phyloP scores from a whole-genome alignment of 2,888 invertebrate species.

The Choreutis nemorana region DNA sequence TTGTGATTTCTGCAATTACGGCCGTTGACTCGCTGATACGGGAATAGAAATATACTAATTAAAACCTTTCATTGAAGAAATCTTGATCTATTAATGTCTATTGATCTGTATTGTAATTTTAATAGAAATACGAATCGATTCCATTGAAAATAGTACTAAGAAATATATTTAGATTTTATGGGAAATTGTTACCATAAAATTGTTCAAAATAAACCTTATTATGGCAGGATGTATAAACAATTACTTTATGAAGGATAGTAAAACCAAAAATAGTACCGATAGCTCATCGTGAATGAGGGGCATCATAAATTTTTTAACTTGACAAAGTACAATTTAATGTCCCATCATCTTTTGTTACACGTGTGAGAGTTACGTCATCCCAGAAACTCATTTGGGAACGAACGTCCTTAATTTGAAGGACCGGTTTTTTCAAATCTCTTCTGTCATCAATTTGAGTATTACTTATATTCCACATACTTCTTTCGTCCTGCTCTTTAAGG shows the following conservation, averaged over 20 bases:
- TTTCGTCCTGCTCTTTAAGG: conserved; percentile 50
- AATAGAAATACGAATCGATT: conserved; percentile 5
- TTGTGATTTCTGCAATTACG: conserved; percentile 34
- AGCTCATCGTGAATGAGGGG: conserved; percentile 34
- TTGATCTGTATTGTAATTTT: conserved; percentile 9
- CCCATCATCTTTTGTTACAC: conserved; percentile 31
- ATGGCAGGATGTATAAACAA: conserved; percentile 39
- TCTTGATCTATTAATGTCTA: too few relatives aligned
- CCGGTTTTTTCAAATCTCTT: conserved; percentile 47
- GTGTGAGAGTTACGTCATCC: conserved; percentile 45
- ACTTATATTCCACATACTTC: conserved; percentile 54
- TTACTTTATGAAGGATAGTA: conserved; percentile 33
- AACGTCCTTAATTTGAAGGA: conserved; percentile 50
- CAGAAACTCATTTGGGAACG: conserved; percentile 45
- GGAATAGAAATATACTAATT: too few relatives aligned
- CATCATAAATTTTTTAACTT: conserved; percentile 48
- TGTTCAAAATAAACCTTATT: conserved; percentile 18
- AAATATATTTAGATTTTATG: conserved; percentile 1
- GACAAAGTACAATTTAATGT: conserved; percentile 62
- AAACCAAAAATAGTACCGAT: conserved; percentile 36
- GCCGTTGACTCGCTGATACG: conserved; percentile 41
- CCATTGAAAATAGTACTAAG: conserved; percentile 6
- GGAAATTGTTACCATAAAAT: conserved; percentile 8
- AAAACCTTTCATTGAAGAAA: too few relatives aligned
- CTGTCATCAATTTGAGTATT: conserved; percentile 48